phyloP scores from a whole-genome alignment of 2,888 invertebrate genomes.

The Pseudococcus longispinus region DNA sequence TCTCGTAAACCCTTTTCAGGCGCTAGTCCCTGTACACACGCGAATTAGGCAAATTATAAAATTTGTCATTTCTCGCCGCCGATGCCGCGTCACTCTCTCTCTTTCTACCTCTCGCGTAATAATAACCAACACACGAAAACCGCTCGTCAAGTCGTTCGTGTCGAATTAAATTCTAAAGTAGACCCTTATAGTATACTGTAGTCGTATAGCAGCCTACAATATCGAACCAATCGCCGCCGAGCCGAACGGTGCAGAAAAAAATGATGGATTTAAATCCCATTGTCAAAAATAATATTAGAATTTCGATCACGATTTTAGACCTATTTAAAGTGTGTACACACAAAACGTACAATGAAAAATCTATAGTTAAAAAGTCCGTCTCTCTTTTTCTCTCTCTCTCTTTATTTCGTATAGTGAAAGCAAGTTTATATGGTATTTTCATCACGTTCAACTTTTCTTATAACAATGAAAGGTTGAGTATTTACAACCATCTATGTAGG shows the following conservation, averaged over 20 bases:
- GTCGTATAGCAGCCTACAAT: neutral
- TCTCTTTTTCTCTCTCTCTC: neutral
- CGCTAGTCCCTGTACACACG: conserved; percentile 19
- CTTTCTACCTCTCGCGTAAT: neutral
- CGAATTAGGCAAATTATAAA: conserved; percentile 31
- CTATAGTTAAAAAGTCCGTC: conserved; percentile 16
- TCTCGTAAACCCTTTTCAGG: conserved; percentile 23
- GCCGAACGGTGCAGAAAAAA: neutral
- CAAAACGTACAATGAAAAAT: conserved; percentile 14
- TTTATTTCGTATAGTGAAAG: neutral
- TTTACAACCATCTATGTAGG: neutral
- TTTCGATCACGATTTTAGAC: conserved; percentile 38
- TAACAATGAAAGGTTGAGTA: conserved; percentile 20
- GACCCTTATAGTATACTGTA: neutral
- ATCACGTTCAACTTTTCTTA: conserved; percentile 12
- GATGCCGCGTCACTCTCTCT: neutral
- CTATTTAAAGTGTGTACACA: conserved; percentile 37
- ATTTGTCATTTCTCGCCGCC: conserved; percentile 3
- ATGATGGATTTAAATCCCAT: conserved; percentile 43
- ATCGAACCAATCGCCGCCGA: neutral
- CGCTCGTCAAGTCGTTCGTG: conserved; percentile 31
- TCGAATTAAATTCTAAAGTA: conserved; percentile 11
- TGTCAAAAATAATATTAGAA: conserved; percentile 33
- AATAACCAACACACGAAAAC: conserved; percentile 17
- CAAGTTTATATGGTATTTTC: neutral